Conservation (phyloP, 2,113 vertebrate species). For the Terrapene triunguis region DNA sequence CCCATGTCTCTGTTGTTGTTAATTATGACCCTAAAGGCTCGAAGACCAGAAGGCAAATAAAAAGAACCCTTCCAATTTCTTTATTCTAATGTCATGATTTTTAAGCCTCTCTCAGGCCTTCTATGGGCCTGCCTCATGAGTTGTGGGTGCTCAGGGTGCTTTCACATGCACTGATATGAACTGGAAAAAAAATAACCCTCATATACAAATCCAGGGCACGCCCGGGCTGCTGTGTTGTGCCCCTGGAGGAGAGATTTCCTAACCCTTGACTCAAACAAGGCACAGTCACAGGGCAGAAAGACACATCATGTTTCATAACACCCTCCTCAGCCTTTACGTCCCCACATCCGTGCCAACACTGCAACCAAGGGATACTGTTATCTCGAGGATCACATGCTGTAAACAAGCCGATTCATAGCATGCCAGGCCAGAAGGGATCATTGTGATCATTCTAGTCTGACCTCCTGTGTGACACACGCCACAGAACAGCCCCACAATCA, state of each 20-base stretch:
- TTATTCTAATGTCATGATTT: neutral
- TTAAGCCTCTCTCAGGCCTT: neutral
- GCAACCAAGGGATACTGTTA: neutral
- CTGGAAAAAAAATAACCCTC: fast-evolving
- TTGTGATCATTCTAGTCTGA: neutral
- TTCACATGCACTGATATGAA: fast-evolving
- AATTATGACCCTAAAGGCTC: neutral
- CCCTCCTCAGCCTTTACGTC: fast-evolving
- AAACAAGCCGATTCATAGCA: neutral
- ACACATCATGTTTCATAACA: fast-evolving
- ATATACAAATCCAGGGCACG: neutral
- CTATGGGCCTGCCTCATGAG: neutral
- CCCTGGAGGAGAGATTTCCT: neutral
- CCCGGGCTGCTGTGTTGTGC: fast-evolving
- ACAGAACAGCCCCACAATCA: neutral
- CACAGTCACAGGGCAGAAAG: neutral
- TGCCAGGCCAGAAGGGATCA: neutral
- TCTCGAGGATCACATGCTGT: neutral
- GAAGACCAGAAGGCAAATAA: neutral
- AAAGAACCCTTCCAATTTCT: neutral
- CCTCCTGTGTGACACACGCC: neutral
- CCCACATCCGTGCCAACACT: neutral
- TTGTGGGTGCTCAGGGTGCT: neutral
- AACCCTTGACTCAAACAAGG: fast-evolving
- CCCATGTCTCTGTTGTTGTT: fast-evolving